Percentiles rank a stretch among this genome's conserved stretches.
These are phyloP conservation scores for Eristalinus sepulchralis DNA, from an alignment of 2,888 invertebrate species.

Conservation along the genomic window DNA sequence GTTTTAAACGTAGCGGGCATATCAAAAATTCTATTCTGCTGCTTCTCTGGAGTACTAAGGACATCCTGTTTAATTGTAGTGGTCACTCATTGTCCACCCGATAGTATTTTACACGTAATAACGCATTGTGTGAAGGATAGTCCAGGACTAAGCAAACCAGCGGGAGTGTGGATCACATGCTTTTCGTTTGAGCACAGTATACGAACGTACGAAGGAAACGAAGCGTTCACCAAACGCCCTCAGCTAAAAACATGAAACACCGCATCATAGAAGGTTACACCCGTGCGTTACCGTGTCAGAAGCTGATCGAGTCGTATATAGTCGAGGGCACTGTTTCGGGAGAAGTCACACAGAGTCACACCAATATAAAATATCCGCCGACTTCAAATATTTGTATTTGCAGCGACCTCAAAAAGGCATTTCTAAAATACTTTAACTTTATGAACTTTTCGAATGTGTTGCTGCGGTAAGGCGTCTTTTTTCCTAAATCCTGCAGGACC, in stretches of 20 bases:
- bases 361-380: not conserved
- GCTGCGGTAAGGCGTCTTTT: not conserved
- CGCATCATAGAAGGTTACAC: slow-evolving; percentile 16
- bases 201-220: slow-evolving; percentile 21
- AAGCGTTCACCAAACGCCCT: slow-evolving; percentile 53
- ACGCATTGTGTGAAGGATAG: not conserved
- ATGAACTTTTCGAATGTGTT: slow-evolving; percentile 58
- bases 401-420: slow-evolving; percentile 5
- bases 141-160: not conserved
- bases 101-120: slow-evolving; percentile 42
- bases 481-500: too few species aligned
- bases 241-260: slow-evolving; percentile 40
- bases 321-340: not conserved
- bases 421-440: slow-evolving; percentile 65
- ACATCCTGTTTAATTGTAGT: not conserved
- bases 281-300: not conserved
- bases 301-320: not conserved
- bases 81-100: slow-evolving; percentile 44
- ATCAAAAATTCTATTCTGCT: slow-evolving; percentile 59
- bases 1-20: slow-evolving; percentile 56
- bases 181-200: slow-evolving; percentile 32
- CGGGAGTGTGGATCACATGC: slow-evolving; percentile 20
- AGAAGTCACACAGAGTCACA: not conserved
- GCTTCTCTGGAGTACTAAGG: slow-evolving; percentile 30
- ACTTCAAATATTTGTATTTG: slow-evolving; percentile 16